Evolutionary conservation across 2,113 vertebrate genomes (phyloP), one percentile per base, ranked within the genome.

Genomic region (Apistogramma diplotaenia): DNA sequence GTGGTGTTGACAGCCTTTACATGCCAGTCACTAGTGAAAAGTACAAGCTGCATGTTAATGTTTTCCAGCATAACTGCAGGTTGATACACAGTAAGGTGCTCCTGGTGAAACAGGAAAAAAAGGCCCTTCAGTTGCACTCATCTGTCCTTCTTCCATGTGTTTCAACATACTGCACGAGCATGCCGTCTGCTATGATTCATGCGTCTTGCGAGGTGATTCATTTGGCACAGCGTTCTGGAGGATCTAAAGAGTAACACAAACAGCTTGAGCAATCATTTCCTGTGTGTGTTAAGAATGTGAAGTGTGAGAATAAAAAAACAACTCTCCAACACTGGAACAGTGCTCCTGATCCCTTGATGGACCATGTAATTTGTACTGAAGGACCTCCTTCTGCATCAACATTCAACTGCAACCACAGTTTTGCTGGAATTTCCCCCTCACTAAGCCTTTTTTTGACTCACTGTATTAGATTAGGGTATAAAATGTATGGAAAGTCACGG

Each of bases 251-350:
- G 58, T 87, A 79, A 81, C 6, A 31, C 84, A 82, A 70, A 81
- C 84, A 60, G 62, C 23, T 35, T 89, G 89, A 88, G 61, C 57
- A 89, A 78, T 92, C 58, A 76, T 89, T 92, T 93, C 93, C 91
- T 92, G 86, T 91, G 19, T 74, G 40, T 76, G 79, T 65, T 70
- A 62, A 11, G 56, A 67, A 62, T 46, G 70, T 43, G 65, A 29
- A 53, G 37, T 46, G 7, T 23, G 18, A 40, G 56, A 57, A 35
- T 23, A 18, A 76, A 58, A 81, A 81, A 21, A 78, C 80, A 10
- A 55, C 73, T 81, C 53, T 51, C 57, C 25, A 71, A 82, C 72
- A 65, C 80, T 35, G 27, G 33, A 84, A 88, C 56, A 79, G 43
- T 15, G 33, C 37, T 46, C 4, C 15, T 79, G 76, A 51, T 58